phyloP scores from a whole-genome alignment of 2,888 invertebrate species.

The Drosophila algonquin region DNA sequence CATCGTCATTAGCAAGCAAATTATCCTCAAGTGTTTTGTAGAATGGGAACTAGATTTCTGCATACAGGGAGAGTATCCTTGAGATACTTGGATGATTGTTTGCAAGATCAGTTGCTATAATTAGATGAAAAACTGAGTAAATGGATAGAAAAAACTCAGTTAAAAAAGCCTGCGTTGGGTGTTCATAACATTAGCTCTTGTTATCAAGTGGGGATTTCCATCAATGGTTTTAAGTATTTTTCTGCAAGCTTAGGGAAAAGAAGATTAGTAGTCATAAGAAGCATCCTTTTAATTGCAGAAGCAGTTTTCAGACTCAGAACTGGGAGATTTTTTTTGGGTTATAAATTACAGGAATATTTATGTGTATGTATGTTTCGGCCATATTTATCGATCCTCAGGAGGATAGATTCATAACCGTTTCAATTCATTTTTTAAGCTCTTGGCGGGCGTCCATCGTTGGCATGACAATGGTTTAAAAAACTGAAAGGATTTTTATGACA shows the following conservation, averaged over 20 bases:
- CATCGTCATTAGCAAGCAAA: slow-evolving; percentile 33
- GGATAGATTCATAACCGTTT: slow-evolving; percentile 8
- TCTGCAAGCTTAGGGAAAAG: no score
- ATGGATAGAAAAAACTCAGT: no score
- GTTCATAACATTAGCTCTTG: no score
- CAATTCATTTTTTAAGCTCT: slow-evolving; percentile 47
- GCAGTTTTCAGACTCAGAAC: no score
- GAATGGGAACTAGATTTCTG: background rate
- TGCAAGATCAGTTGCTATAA: background rate
- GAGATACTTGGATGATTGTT: background rate
- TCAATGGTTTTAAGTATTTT: no score
- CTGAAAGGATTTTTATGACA: slow-evolving; percentile 52
- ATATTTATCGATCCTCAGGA: slow-evolving; percentile 3
- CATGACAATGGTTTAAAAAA: slow-evolving; percentile 60
- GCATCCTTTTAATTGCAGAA: background rate
- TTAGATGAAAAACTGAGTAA: background rate
- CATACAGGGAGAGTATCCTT: background rate
- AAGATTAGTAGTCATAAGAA: background rate
- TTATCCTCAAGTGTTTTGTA: slow-evolving; percentile 10
- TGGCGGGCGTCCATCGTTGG: slow-evolving; percentile 64
- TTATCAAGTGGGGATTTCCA: no score
- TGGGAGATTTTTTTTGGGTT: background rate
- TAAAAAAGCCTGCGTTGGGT: no score
- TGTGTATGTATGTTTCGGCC: background rate
- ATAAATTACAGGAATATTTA: background rate